Evolutionary conservation across 2,888 invertebrate genomes (phyloP), one percentile per base, ranked within the genome.

Genomic region (Blastobasis adustella): DNA sequence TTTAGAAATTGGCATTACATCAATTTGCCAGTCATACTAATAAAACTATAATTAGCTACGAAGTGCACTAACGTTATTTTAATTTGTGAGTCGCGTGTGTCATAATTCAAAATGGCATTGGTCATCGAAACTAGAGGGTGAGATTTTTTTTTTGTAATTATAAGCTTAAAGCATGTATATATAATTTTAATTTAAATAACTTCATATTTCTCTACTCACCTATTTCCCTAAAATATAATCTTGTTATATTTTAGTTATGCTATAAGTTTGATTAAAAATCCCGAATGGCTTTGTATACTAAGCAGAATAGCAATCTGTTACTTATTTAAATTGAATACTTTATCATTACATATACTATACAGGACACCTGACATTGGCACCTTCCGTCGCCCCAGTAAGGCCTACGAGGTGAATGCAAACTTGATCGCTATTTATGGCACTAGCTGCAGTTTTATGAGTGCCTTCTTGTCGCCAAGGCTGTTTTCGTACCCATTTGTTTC

Each of bases 361-460:
- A 52, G 58, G 59, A 63, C 61, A 64, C 61, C 62, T 73, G 77
- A 76, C 81, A 81, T 76, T 82, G 81, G 78, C 71, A 76, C 66
- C 72, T 72, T 69, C 65, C 59, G 59, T 66, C 68, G 23, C 59
- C 79, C 75, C 68, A 65, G 76, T 70, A 76, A 69, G 76, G 79
- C 60, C 62, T 58, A 61, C 41, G 58, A 77, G 78, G 82, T 79
- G 76, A 83, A 77, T 67, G 75, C 73, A 75, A 77, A 80, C 81
- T 66, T 62, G 76, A 75, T 76, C 71, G 69, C 82, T 76, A 66
- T 78, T 76, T 67, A 81, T 59, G 82, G 79, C 60, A 69, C 64
- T 54, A 23, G 23, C 23, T 23, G 23, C 23, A 23, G 23, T 23
- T 23, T 23, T 23, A 23, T 23, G 23, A 23, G 23, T 23, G 23